Evolutionary conservation across 2,113 vertebrate species (phyloP).

Genomic region (Thamnophis sirtalis): DNA sequence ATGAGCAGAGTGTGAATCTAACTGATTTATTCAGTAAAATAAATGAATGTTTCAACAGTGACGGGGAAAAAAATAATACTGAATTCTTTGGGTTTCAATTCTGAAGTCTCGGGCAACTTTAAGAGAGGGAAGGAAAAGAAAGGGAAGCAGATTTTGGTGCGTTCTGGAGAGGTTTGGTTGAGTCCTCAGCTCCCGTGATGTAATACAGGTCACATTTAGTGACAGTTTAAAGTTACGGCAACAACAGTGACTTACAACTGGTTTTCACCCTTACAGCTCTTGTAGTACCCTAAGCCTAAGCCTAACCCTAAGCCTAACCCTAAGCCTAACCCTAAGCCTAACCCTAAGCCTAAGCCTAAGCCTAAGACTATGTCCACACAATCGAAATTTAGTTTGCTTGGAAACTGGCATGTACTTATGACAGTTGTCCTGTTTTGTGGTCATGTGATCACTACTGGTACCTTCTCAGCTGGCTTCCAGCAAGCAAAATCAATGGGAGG

Average conservation of each 20-base stretch:
- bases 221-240: background rate
- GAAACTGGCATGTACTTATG: background rate
- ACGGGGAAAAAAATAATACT: background rate
- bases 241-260: background rate
- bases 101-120: background rate
- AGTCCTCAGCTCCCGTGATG: background rate
- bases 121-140: background rate
- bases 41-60: constrained; percentile 19
- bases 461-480: too few species aligned
- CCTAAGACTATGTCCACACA: too few species aligned
- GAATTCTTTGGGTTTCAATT: background rate
- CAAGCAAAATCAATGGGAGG: too few species aligned
- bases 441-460: too few species aligned
- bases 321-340: too few species aligned
- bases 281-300: background rate
- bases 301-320: too few species aligned
- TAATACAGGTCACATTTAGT: too few species aligned
- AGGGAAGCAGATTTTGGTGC: background rate
- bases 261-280: background rate
- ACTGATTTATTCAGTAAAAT: constrained; percentile 21
- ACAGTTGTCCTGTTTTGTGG: background rate
- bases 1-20: constrained; percentile 15
- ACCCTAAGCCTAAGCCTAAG: too few species aligned
- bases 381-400: background rate
- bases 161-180: background rate